phyloP scores from a whole-genome alignment of 2,113 vertebrate genomes.

The Pygathrix nemaeus region DNA sequence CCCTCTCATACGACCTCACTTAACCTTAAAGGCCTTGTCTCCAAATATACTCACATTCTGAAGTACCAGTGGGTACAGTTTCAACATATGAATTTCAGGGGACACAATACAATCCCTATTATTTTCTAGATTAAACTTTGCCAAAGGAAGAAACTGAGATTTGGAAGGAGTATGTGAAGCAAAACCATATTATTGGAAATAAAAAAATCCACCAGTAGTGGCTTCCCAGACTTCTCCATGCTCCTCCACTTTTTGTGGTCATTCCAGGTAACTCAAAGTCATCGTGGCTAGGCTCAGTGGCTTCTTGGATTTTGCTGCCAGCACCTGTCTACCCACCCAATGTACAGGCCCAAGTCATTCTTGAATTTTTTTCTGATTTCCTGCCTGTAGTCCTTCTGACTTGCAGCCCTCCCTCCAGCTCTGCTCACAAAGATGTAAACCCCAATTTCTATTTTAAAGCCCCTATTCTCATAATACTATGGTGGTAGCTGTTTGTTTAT shows the following conservation, averaged over 20 bases:
- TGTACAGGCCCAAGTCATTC: neutral
- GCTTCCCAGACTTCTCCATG: neutral
- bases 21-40: too few species aligned
- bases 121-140: too few species aligned
- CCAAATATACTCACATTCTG: too few species aligned
- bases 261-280: neutral
- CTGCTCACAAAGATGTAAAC: neutral
- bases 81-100: too few species aligned
- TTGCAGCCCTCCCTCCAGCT: neutral
- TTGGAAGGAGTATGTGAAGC: too few species aligned
- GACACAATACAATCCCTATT: too few species aligned
- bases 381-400: neutral
- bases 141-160: too few species aligned
- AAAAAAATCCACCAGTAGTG: too few species aligned
- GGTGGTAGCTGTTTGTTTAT: too few species aligned
- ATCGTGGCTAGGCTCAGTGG: neutral
- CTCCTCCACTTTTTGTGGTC: neutral
- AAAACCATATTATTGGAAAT: too few species aligned
- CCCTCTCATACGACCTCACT: too few species aligned
- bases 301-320: neutral
- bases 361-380: neutral
- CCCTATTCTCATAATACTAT: neutral
- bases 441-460: neutral
- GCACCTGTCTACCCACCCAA: neutral
- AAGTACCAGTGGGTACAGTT: too few species aligned